Evolutionary conservation across 2,113 vertebrate species (phyloP), one percentile per base, ranked within the genome.

Genomic region (Oryzias melastigma): DNA sequence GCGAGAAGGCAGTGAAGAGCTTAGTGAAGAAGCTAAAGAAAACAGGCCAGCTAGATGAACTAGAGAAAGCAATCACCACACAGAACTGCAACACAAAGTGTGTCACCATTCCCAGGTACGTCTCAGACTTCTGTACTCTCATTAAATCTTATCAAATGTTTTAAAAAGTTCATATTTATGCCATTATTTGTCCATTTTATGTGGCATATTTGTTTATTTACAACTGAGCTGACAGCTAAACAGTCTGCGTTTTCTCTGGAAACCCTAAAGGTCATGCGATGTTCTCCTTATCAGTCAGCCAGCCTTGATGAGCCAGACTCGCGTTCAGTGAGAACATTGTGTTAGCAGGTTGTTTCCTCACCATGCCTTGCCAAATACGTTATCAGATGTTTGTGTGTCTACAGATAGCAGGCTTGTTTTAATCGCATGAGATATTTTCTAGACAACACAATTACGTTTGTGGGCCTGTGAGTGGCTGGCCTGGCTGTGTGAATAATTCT

Each of bases 61-160:
- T 99, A 63, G 97, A 99, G 90, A 98, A 98, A 85, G 97, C 97
- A 25, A 97, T 99, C 88, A 97, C 96, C 52, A 96, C 95, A 74
- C 97, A 99, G 78, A 98, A 96, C 78, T 95, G 95, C 92, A 98
- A 95, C 90, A 99, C 97, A 65, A 99, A 99, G 83, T 99, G 97
- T 92, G 95, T 99, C 70, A 99, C 97, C 15, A 98, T 99, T 77
- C 97, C 97, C 85, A 99, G 96, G 97, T 98, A 95, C 55, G 87
- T 12, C 10, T 35, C 35, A 35, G 35, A 35, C 35, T 35, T 35
- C 35, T 35, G 12, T 35, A 10, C 35, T 35, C 35, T 12, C 35
- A 35, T 12, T 5, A 27, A 8, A 12, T 29, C 6, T 29, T 6
- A 29, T 7, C 6, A 29, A 6, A 5, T 29, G 27, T 35, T 35